Evolutionary conservation across 2,113 vertebrate species (phyloP), one percentile per base, ranked within the genome.

Genomic region (Rhineura floridana): DNA sequence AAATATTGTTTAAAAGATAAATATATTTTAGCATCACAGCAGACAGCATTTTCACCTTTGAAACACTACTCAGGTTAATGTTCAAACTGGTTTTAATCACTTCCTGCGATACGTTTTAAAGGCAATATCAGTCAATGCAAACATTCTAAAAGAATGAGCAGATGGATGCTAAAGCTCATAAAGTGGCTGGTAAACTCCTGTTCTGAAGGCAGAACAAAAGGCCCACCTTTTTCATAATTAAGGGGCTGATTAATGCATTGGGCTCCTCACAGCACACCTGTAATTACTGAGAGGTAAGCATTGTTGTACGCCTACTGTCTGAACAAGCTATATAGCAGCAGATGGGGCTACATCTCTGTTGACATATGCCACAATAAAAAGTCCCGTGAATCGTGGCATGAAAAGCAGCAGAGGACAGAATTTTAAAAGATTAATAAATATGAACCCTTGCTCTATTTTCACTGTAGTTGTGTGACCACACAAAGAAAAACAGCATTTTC

Each of bases 81-180:
- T 97, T 97, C 96, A 97, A 97, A 95, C 96, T 92, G 62, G 46
- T 91, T 97, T 97, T 97, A 97, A 97, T 97, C 96, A 97, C 89
- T 91, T 96, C 95, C 96, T 96, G 94, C 95, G 93, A 95, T 96
- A 95, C 93, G 95, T 96, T 94, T 95, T 87, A 91, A 94, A 95
- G 96, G 95, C 94, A 93, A 65, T 96, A 97, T 95, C 95, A 95
- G 96, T 95, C 92, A 97, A 92, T 65, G 95, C 95, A 97, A 98
- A 98, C 96, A 98, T 82, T 95, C 90, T 95, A 88, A 95, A 93
- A 94, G 90, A 91, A 89, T 39, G 92, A 98, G 97, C 98, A 98
- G 98, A 98, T 98, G 97, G 97, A 97, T 92, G 94, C 91, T 95
- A 93, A 83, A 67, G 89, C 95, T 96, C 95, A 95, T 96, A 97